Conservation (phyloP, 2,888 invertebrate species). For the Chloromyia formosa region DNA sequence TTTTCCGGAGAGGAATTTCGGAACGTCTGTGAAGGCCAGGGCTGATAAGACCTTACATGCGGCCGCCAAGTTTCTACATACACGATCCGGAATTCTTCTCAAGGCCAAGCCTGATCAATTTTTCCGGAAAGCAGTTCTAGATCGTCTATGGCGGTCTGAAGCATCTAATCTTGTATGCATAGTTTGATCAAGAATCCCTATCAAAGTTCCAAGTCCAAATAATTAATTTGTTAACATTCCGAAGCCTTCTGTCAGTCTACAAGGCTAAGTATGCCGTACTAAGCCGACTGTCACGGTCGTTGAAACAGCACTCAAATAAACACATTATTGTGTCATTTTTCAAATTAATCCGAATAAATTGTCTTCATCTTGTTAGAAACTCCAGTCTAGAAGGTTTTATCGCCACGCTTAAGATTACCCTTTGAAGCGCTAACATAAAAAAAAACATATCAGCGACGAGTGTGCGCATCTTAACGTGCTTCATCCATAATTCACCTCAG, state of each 20-base stretch:
- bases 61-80: no score
- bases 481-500: constrained; percentile 33
- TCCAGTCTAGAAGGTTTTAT: neutral
- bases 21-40: no score
- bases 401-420: neutral
- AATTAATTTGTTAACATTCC: constrained; percentile 6
- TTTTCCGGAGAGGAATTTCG: no score
- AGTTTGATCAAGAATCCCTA: no score
- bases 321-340: constrained; percentile 4
- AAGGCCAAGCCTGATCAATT: no score
- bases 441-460: neutral
- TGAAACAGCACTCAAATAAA: neutral
- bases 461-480: neutral
- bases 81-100: no score
- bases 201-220: neutral
- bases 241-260: neutral
- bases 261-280: neutral
- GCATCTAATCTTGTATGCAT: no score
- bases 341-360: constrained; percentile 25
- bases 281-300: neutral
- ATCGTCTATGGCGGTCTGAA: no score
- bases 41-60: no score
- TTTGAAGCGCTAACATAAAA: neutral
- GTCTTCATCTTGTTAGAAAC: constrained; percentile 1
- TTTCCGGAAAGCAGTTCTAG: no score